Evolutionary conservation across 2,113 vertebrate genomes (phyloP), one percentile per base, ranked within the genome.

Genomic region (Cyprinus carpio): DNA sequence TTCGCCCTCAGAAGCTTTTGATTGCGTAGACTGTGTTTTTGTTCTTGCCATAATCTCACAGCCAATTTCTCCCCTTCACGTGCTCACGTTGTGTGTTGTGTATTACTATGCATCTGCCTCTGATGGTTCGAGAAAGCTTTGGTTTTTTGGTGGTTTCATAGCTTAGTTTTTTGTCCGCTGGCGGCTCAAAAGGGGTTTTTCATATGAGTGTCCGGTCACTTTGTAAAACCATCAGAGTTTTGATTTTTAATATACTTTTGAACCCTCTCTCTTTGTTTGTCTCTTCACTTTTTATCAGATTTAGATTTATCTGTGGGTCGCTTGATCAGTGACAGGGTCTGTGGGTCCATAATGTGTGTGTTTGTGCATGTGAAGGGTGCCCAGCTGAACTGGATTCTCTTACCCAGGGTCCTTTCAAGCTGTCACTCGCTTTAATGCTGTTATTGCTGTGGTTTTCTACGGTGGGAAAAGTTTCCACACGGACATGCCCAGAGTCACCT

Each of bases 191-290:
- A 86, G 90, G 87, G 88, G n/a, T n/a, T 84, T 92, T 46, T 46
- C 43, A 2, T n/a, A 46, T 12, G 10, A 46, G 43, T 46, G 43
- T 12, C 43, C n/a, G n/a, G 3, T 46, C 37, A n/a, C 37, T 37
- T 37, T 6, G 37, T 90, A 93, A 93, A 93, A n/a, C n/a, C n/a
- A n/a, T n/a, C 92, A 93, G 94, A 92, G 86, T 88, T 90, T 93
- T 72, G 87, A 75, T n/a, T 81, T 91, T 43, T 92, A 90, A 92
- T 89, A 89, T 88, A 90, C 87, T n/a, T 89, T 90, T 76, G 67
- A 85, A 88, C 89, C 84, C 85, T 89, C 87, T 89, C n/a, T n/a
- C n/a, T n/a, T n/a, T n/a, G n/a, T 86, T 87, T 90, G 80, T 88
- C 85, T n/a, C 87, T 87, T 37, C 18, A 16, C 85, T 84, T 89